phyloP scores from a whole-genome alignment of 2,797 vertebrate species.

The Chelmon rostratus region DNA sequence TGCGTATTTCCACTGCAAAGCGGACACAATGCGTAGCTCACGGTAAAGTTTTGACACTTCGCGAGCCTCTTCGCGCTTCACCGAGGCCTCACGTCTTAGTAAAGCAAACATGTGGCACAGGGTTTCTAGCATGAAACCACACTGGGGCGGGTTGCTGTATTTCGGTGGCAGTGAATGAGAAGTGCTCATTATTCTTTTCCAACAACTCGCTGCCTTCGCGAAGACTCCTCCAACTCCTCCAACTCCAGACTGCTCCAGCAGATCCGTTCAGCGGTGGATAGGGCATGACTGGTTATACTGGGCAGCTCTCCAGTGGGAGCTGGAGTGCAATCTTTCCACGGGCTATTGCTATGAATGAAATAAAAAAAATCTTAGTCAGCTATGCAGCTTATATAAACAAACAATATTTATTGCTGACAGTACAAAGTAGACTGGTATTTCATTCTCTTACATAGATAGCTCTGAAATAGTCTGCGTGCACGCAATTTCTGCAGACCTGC shows the following conservation, averaged over 20 bases:
- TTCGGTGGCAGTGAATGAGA: slow-evolving; percentile 39
- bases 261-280: slow-evolving; percentile 40
- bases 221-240: slow-evolving; percentile 53
- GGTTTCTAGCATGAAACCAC: slow-evolving; percentile 31
- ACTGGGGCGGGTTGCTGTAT: slow-evolving; percentile 24
- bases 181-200: slow-evolving; percentile 33
- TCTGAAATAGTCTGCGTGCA: slow-evolving; percentile 23
- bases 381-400: slow-evolving; percentile 30
- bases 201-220: slow-evolving; percentile 18
- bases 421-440: slow-evolving; percentile 8
- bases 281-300: slow-evolving; percentile 57
- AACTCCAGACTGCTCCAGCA: slow-evolving; percentile 38
- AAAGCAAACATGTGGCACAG: slow-evolving; percentile 25
- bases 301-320: slow-evolving; percentile 50
- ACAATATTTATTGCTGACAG: slow-evolving; percentile 27
- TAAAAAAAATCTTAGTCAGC: slow-evolving; percentile 12
- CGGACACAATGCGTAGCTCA: not conserved
- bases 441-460: slow-evolving; percentile 16
- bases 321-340: slow-evolving; percentile 41
- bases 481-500: slow-evolving; percentile 37
- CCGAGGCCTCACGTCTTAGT: not conserved
- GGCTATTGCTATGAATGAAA: slow-evolving; percentile 43
- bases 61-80: not conserved
- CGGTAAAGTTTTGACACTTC: not conserved
- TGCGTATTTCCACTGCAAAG: not conserved